Evolutionary conservation across 2,888 invertebrate species (phyloP).

Genomic region (Pecten maximus): DNA sequence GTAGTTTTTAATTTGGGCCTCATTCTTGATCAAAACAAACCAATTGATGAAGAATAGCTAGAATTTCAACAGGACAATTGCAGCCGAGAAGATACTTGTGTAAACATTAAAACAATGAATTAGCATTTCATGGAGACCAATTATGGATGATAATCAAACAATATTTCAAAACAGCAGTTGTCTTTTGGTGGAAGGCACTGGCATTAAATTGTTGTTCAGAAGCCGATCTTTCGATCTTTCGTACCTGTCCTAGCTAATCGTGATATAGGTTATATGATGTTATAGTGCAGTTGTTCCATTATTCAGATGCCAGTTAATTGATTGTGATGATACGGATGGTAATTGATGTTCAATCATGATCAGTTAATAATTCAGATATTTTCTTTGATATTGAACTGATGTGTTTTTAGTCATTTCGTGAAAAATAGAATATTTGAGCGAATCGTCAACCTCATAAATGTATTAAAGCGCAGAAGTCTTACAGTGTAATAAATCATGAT

Average conservation of each 20-base stretch:
- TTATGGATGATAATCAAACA: no score
- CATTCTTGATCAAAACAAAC: not conserved
- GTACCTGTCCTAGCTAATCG: no score
- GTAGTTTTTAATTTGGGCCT: not conserved
- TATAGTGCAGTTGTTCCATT: not conserved
- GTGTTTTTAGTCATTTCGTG: not conserved
- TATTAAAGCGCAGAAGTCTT: no score
- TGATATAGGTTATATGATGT: not conserved
- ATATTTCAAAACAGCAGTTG: no score
- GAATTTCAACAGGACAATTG: not conserved
- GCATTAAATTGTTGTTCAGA: no score
- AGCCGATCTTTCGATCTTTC: no score
- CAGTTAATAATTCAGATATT: not conserved
- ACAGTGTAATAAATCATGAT: no score
- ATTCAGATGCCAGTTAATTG: not conserved
- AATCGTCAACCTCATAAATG: not conserved
- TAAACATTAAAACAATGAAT: no score
- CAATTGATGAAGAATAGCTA: not conserved
- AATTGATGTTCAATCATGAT: not conserved
- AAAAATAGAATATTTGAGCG: not conserved
- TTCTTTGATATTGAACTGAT: constrained; percentile 3
- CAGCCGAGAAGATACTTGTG: no score
- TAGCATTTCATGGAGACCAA: no score
- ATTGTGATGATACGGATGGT: not conserved
- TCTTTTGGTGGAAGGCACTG: no score